These are phyloP conservation scores for Netelia melanura DNA, from an alignment of 2,888 invertebrate genomes.

Conservation along the genomic window DNA sequence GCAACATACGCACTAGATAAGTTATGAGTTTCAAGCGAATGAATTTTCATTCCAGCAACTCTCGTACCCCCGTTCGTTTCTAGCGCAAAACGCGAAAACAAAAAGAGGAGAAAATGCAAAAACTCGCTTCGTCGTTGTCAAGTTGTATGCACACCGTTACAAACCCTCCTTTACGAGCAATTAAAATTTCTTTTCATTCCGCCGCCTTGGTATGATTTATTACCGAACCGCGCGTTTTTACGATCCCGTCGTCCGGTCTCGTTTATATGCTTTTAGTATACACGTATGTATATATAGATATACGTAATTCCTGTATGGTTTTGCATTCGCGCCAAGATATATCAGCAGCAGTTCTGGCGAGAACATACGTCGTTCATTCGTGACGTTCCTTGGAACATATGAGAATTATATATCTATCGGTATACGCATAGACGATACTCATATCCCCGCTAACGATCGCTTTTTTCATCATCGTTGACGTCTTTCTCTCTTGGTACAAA, in stretches of 20 bases:
- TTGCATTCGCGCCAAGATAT: no score
- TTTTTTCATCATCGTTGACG: no score
- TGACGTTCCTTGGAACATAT: no score
- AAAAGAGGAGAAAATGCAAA: not conserved
- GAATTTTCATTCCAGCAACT: no score
- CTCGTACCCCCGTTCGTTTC: no score
- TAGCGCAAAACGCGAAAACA: not conserved
- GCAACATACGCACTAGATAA: no score
- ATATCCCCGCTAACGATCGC: not conserved
- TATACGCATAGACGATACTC: not conserved
- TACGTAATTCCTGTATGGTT: not conserved
- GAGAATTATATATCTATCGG: not conserved
- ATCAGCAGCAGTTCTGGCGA: no score
- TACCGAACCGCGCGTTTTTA: conserved; percentile 55
- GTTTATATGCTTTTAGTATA: no score
- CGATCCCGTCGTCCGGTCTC: conserved; percentile 31
- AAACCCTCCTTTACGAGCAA: conserved; percentile 61
- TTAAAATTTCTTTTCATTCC: conserved; percentile 55
- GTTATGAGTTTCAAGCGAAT: no score
- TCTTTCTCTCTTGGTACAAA: not conserved
- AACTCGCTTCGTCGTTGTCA: conserved; percentile 26
- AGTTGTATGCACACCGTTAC: conserved; percentile 26
- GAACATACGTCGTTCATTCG: no score
- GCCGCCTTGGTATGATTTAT: conserved; percentile 53
- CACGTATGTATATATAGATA: not conserved